phyloP scores from a whole-genome alignment of 2,113 vertebrate genomes.

The Synchiropus splendidus region DNA sequence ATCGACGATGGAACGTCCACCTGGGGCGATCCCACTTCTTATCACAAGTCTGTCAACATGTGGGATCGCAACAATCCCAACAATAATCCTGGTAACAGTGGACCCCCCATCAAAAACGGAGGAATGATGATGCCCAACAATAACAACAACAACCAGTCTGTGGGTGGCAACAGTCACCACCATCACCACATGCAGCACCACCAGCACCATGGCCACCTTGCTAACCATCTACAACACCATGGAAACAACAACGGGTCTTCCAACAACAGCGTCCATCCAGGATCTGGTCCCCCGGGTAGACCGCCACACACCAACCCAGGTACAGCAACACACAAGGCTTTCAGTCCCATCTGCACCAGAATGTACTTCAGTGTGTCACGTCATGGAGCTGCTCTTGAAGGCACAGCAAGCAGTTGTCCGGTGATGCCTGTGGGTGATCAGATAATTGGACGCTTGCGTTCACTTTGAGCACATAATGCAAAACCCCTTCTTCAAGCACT shows the following conservation, averaged over 20 bases:
- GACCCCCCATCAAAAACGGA: slow-evolving; percentile 72
- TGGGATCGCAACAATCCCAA: slow-evolving; percentile 94
- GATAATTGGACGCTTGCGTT: too few species aligned
- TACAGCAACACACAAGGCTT: slow-evolving; percentile 20
- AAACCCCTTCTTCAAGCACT: too few species aligned
- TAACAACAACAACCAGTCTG: slow-evolving; percentile 52
- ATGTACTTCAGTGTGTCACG: too few species aligned
- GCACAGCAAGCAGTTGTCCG: too few species aligned
- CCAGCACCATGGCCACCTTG: slow-evolving; percentile 64
- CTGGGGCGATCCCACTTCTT: slow-evolving; percentile 84
- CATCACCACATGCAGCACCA: slow-evolving; percentile 56
- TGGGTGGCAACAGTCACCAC: slow-evolving; percentile 59
- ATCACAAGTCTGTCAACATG: slow-evolving; percentile 91
- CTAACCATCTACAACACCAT: slow-evolving; percentile 66
- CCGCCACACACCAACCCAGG: slow-evolving; percentile 83
- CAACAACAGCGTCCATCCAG: slow-evolving; percentile 75
- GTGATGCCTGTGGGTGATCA: too few species aligned
- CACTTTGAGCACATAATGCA: too few species aligned
- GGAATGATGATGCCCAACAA: slow-evolving; percentile 48
- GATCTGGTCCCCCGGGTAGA: slow-evolving; percentile 75
- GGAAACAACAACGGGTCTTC: slow-evolving; percentile 72
- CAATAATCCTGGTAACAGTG: slow-evolving; percentile 72
- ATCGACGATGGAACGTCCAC: too few species aligned
- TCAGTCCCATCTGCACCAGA: too few species aligned
- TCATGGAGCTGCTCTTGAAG: too few species aligned